Evolutionary conservation across 2,797 vertebrate genomes (phyloP).

Genomic region (Cynodonichthys magdalenae): DNA sequence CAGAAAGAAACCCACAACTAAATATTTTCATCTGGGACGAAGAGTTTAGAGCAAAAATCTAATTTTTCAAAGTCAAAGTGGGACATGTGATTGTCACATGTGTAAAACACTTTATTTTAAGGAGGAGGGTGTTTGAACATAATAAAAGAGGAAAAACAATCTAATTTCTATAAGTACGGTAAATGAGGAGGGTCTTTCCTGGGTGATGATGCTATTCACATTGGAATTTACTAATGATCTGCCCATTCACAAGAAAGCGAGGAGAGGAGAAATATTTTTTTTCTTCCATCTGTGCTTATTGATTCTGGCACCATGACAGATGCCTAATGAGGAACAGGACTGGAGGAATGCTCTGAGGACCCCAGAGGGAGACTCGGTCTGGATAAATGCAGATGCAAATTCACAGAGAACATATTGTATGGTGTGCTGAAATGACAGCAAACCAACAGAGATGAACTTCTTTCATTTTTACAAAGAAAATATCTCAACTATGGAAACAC

Average conservation of each 20-base stretch:
- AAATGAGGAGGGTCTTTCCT: conserved; percentile 61
- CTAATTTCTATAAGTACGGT: conserved; percentile 35
- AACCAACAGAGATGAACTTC: conserved; percentile 8
- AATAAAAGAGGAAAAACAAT: conserved; percentile 9
- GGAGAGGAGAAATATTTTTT: conserved; percentile 33
- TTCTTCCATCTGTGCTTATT: conserved; percentile 74
- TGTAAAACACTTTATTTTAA: conserved; percentile 27
- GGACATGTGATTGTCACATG: conserved; percentile 67
- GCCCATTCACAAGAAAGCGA: conserved; percentile 66
- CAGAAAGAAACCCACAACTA: conserved; percentile 60
- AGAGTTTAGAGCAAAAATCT: conserved; percentile 62
- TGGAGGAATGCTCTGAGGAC: conserved; percentile 66
- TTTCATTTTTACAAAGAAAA: conserved; percentile 3
- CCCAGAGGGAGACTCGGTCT: conserved; percentile 59
- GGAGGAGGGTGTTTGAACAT: conserved; percentile 10
- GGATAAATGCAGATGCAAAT: conserved; percentile 47
- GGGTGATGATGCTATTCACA: conserved; percentile 71
- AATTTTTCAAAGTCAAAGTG: conserved; percentile 65
- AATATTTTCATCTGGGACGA: conserved; percentile 79
- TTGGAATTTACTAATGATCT: conserved; percentile 78
- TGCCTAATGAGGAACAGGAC: conserved; percentile 79
- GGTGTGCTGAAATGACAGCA: conserved; percentile 25
- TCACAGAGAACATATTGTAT: conserved; percentile 34
- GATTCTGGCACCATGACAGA: conserved; percentile 80
- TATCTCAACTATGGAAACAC: conserved; percentile 2